phyloP scores from a whole-genome alignment of 2,888 invertebrate species.

The Portevinia maculata region DNA sequence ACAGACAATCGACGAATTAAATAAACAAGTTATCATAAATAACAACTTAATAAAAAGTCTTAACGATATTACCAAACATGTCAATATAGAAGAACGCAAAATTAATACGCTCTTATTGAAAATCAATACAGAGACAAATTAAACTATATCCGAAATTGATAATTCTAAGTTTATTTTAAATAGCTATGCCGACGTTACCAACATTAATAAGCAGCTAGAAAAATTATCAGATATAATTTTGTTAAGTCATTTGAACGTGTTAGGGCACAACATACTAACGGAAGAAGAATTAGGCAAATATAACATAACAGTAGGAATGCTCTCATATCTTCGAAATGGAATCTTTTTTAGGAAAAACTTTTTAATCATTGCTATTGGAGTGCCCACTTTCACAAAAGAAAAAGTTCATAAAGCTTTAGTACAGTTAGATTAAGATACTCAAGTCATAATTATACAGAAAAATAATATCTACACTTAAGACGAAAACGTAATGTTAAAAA shows the following conservation, averaged over 20 bases:
- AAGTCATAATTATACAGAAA: too few relatives aligned
- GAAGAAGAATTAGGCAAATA: constrained; percentile 1
- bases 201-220: constrained; percentile 1
- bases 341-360: neutral
- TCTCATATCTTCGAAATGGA: constrained; percentile 3
- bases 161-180: constrained; percentile 1
- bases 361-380: constrained; percentile 9
- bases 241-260: constrained; percentile 9
- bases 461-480: too few relatives aligned
- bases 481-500: too few relatives aligned
- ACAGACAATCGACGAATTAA: neutral
- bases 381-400: constrained; percentile 9
- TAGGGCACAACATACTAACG: neutral
- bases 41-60: neutral
- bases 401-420: neutral
- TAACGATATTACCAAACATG: neutral
- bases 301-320: constrained; percentile 1
- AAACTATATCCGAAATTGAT: neutral
- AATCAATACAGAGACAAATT: neutral
- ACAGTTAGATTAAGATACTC: too few relatives aligned
- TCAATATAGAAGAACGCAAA: neutral
- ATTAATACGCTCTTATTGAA: neutral
- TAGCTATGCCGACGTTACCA: constrained; percentile 1
- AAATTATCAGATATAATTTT: constrained; percentile 9
- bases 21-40: neutral